Percentiles rank a stretch among this genome's conserved stretches.
phyloP scores from a whole-genome alignment of 2,888 invertebrate species.

The Mechanitis messenoides region DNA sequence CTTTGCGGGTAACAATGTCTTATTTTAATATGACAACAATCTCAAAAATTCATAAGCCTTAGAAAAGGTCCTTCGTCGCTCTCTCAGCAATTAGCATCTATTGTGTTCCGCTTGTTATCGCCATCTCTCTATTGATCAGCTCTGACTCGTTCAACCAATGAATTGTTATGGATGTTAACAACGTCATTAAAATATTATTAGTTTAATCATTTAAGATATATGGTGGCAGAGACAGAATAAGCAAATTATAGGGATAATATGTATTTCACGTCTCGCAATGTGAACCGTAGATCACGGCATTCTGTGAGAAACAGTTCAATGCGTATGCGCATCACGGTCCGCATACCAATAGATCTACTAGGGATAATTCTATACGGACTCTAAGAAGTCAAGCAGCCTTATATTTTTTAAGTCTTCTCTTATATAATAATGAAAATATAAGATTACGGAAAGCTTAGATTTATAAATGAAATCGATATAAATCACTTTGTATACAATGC shows the following conservation, averaged over 20 bases:
- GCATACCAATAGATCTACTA: background rate
- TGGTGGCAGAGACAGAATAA: background rate
- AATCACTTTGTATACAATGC: slow-evolving; percentile 11
- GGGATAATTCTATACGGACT: background rate
- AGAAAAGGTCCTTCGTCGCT: background rate
- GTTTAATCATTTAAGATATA: background rate
- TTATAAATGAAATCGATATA: slow-evolving; percentile 8
- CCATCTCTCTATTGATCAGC: slow-evolving; percentile 1
- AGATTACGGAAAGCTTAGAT: background rate
- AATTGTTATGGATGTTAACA: background rate
- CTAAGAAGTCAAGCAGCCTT: background rate
- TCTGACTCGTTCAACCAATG: too few relatives aligned
- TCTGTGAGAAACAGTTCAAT: slow-evolving; percentile 6
- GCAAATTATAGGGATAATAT: background rate
- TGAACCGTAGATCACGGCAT: slow-evolving; percentile 1
- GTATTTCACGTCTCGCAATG: slow-evolving; percentile 4
- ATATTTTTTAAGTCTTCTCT: background rate
- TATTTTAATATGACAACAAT: slow-evolving; percentile 6
- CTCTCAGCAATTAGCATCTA: slow-evolving; percentile 13
- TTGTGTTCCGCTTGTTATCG: slow-evolving; percentile 13
- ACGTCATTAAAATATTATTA: background rate
- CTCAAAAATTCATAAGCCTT: slow-evolving; percentile 11
- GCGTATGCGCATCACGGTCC: background rate
- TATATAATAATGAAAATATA: background rate
- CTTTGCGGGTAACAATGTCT: background rate